A percentile compares a stretch with the other conserved stretches of the same genome.
Evolutionary conservation across 2,797 vertebrate genomes (phyloP).

Genomic region (Harpagifer antarcticus): DNA sequence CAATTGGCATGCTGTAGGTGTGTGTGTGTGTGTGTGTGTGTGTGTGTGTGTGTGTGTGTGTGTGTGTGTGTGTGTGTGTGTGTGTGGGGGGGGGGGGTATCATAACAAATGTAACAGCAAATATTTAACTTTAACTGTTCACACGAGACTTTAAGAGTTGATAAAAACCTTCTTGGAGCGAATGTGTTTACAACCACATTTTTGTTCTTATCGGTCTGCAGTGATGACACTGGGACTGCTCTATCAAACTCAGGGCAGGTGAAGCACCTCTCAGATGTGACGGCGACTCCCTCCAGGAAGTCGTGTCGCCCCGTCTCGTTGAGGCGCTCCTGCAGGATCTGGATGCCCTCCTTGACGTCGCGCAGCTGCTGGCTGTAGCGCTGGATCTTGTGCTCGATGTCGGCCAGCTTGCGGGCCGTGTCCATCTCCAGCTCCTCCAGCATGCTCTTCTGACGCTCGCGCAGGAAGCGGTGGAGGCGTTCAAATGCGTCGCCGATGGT

Average conservation of each 20-base stretch:
- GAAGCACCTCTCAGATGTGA: constrained; percentile 91
- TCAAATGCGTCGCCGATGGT: constrained; percentile 95
- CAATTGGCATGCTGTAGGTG: not conserved
- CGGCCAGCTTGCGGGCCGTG: constrained; percentile 91
- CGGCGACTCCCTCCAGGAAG: constrained; percentile 92
- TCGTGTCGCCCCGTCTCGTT: constrained; percentile 89
- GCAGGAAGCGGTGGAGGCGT: constrained; percentile 93
- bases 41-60: too few relatives aligned
- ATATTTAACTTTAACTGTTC: constrained; percentile 1
- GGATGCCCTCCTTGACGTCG: constrained; percentile 95
- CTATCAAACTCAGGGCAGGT: constrained; percentile 17
- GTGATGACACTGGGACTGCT: constrained; percentile 8
- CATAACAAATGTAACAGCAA: not conserved
- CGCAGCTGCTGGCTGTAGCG: constrained; percentile 97
- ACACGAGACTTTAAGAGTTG: not conserved
- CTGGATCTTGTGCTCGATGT: constrained; percentile 98
- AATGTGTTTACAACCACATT: constrained; percentile 19
- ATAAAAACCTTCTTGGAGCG: constrained; percentile 15
- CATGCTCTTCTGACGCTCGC: constrained; percentile 97
- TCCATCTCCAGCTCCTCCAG: constrained; percentile 97
- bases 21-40: too few relatives aligned
- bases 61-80: too few relatives aligned
- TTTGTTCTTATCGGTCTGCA: constrained; percentile 5
- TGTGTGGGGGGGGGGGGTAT: not conserved
- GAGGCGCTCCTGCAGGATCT: constrained; percentile 96